Evolutionary conservation across 2,797 vertebrate genomes (phyloP), one percentile per base, ranked within the genome.

Genomic region (Hoplostethus mediterraneus): DNA sequence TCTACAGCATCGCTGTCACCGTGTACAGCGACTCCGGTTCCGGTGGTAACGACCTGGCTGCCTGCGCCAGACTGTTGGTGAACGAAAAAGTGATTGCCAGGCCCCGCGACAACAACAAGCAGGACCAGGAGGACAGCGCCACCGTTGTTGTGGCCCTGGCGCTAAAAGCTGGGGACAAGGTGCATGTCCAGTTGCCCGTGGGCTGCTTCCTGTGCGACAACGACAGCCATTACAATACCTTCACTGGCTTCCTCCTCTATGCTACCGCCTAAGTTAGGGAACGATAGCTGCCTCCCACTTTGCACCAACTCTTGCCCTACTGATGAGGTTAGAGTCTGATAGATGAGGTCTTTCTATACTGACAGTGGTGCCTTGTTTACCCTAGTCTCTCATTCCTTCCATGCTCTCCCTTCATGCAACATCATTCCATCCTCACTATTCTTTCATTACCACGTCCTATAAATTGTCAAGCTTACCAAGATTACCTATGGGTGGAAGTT

Each of bases 161-260:
- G 47, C 86, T 95, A 70, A 63, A 11, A 2, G 84, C 87, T 0
- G 84, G 88, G 1, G 89, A 94, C 61, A 2, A 2, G 12, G 87
- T 95, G 68, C 51, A 40, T 0, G 92, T 91, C 33, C 16, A 0
- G 33, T 76, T 95, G 56, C 87, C 70, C 1, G 3, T 2, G 0
- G 79, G 64, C 21, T 93, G 89, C 63, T 28, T 25, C 44, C 49
- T 95, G 70, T 94, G 91, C 2, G 93, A 94, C n/a, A 33, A 80
- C 67, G 12, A 5, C n/a, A 88, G 25, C 60, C 92, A 93, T 80
- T 92, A 65, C 60, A 95, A 94, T 83, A 94, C 92, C 0, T 95
- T 95, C 80, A 92, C 84, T 1, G 93, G 90, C 38, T 95, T 94
- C 80, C 84, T 95, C 78, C 90, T 95, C 36, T 94, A 93, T 48